These are phyloP conservation scores for Molorchus minor DNA, from an alignment of 2,888 invertebrate genomes.

Conservation along the genomic window DNA sequence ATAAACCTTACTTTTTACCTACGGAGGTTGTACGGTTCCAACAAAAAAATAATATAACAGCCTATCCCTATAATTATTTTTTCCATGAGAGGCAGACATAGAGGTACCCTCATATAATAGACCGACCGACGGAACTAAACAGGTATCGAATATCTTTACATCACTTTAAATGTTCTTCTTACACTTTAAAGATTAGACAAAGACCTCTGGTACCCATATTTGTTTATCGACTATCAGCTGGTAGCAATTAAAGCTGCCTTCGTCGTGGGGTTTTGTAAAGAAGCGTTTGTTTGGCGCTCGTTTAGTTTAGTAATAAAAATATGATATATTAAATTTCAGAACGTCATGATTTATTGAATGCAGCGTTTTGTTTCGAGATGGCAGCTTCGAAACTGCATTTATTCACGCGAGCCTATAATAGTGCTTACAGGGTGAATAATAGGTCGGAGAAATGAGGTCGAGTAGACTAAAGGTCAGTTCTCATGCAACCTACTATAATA, in stretches of 20 bases:
- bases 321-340: constrained; percentile 1
- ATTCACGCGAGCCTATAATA: not conserved
- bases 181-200: constrained; percentile 38
- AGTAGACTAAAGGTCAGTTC: too few species aligned
- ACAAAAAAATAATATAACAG: constrained; percentile 8
- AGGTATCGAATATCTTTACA: constrained; percentile 42
- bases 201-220: constrained; percentile 45
- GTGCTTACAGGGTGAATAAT: not conserved
- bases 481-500: too few species aligned
- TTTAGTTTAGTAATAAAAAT: not conserved
- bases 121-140: constrained; percentile 23
- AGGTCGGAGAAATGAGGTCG: not conserved
- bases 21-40: constrained; percentile 7
- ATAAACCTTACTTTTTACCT: constrained; percentile 20
- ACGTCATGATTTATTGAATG: constrained; percentile 6
- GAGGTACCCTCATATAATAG: constrained; percentile 22
- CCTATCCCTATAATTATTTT: constrained; percentile 19
- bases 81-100: constrained; percentile 21
- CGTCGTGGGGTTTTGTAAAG: constrained; percentile 26
- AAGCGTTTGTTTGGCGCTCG: not conserved
- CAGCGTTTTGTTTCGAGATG: not conserved
- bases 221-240: constrained; percentile 36
- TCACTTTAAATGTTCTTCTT: constrained; percentile 37
- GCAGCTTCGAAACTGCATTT: constrained; percentile 6
- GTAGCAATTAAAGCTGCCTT: constrained; percentile 41